Base-by-base conservation (phyloP, 2,888 invertebrate species). In the Eupithecia insigniata region DNA sequence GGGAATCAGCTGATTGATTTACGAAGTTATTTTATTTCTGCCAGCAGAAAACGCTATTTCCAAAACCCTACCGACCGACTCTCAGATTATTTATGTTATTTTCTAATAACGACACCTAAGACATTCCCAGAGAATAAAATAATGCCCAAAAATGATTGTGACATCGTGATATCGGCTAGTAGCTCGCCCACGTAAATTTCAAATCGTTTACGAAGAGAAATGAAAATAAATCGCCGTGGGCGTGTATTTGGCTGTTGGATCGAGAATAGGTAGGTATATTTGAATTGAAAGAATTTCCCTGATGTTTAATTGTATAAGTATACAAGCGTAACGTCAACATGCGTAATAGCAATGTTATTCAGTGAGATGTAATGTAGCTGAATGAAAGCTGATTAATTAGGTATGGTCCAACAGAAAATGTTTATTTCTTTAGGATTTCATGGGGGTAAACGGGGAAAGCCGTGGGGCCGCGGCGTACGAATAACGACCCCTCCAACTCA, bases 141-240 rank as follows among this genome's bases (percentile, higher is more conserved):
- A 18, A 30, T 28, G 60, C 30, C 28, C 60, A 30, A 18, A 60
- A 60, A 26, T 55, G 12, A 14, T 14, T 51, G 10, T 51, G n/a
- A 8, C 6, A 14, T 16, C 43, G 43, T 18, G 14, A 34, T 51
- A 22, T 51, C 22, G 8, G 28, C 60, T 10, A 60, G 8, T 10
- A 16, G 18, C 8, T 60, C 60, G 30, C 60, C 60, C 60, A 60
- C 60, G 60, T 7, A 18, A 18, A 30, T 60, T 60, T 60, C 18
- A 30, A 60, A 60, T 60, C 16, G 18, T 28, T 60, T 60, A 60
- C 60, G 30, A 60, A 60, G 30, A 30, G 30, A 60, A 30, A 60
- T 60, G 1, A 16, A 60, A 60, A 60, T 60, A 55, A 22, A 55
- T 26, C 12, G 26, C 16, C 30, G 60, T 60, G 30, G 60, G 60